Base-by-base conservation (phyloP, 2,888 invertebrate genomes). In the Dorcus parallelipipedus region DNA sequence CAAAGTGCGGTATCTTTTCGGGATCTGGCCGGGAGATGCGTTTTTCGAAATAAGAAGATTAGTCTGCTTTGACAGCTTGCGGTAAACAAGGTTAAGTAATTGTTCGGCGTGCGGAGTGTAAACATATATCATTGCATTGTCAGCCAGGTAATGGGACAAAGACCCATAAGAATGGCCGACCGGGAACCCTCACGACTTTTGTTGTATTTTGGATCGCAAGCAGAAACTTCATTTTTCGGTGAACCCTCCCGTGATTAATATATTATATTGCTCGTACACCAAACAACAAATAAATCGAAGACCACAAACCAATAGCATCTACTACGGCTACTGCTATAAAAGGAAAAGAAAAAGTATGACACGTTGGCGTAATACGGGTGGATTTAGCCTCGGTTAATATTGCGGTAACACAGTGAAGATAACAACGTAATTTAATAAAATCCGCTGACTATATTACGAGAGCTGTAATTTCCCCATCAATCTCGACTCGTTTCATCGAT, bases 81-180 rank as follows among this genome's bases (percentile, higher is more conserved):
- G 77, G 77, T 76, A 75, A 77, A 76, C 75, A 77, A 76, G 76
- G 76, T 71, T 76, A 76, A 74, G 72, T 76, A 74, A 76, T 76
- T 76, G 69, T 69, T 63, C 63, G 61, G 64, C 51, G 61, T 58
- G 54, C 60, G 56, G 57, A 59, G 62, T 66, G 67, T 67, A 65
- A 67, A 66, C 66, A 66, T 67, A 66, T 63, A 67, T 66, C 66
- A 66, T 60, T 59, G 56, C 52, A 64, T 67, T 67, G 65, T 66
- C 43, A 49, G 45, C 33, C 64, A 62, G 64, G 64, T 61, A 60
- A 59, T 52, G 43, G 41, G 14, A 59, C 38, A 49, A 53, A 42
- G 54, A 47, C 1, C 20, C 33, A 5, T 26, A 26, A 26, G 26
- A 26, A 26, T 26, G 26, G 26, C 26, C 26, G 26, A 26, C 26